Percentiles rank a stretch among this genome's conserved stretches.
Conservation (phyloP, 2,797 vertebrate genomes). For the Anabacerthia variegaticeps region DNA sequence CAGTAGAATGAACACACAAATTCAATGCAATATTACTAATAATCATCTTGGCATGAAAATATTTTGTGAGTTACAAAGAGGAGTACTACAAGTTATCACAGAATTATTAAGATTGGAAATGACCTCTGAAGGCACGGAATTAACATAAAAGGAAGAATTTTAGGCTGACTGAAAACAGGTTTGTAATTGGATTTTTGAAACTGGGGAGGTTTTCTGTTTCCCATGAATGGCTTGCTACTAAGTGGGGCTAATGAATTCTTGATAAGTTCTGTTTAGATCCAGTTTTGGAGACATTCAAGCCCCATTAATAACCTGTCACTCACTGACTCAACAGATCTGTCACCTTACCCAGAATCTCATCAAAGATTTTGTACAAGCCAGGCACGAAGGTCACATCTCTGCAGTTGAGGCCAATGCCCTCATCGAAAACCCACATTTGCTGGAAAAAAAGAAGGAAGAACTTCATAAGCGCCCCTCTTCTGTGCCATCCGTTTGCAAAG, state of each 20-base stretch:
- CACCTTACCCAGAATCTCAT: conserved; percentile 95
- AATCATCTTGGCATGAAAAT: neutral
- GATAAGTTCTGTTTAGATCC: neutral
- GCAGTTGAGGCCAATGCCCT: conserved; percentile 87
- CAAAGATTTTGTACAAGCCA: conserved; percentile 98
- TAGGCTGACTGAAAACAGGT: neutral
- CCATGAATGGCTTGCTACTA: neutral
- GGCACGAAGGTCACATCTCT: conserved; percentile 95
- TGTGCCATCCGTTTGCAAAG: rapidly evolving
- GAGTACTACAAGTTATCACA: neutral
- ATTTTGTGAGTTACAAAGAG: neutral
- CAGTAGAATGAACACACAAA: neutral
- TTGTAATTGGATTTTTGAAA: neutral
- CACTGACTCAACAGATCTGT: neutral
- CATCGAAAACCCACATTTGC: conserved; percentile 99
- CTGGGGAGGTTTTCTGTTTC: neutral
- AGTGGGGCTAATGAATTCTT: neutral
- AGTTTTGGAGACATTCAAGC: neutral
- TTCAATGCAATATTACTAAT: neutral
- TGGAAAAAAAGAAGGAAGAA: conserved; percentile 60
- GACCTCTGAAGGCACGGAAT: neutral
- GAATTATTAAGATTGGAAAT: neutral
- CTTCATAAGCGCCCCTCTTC: rapidly evolving
- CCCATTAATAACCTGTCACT: rapidly evolving
- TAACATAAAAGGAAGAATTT: neutral